Percentiles rank a stretch among this genome's conserved stretches.
Evolutionary conservation across 2,888 invertebrate genomes (phyloP).

Genomic region (Keiferia lycopersicella): DNA sequence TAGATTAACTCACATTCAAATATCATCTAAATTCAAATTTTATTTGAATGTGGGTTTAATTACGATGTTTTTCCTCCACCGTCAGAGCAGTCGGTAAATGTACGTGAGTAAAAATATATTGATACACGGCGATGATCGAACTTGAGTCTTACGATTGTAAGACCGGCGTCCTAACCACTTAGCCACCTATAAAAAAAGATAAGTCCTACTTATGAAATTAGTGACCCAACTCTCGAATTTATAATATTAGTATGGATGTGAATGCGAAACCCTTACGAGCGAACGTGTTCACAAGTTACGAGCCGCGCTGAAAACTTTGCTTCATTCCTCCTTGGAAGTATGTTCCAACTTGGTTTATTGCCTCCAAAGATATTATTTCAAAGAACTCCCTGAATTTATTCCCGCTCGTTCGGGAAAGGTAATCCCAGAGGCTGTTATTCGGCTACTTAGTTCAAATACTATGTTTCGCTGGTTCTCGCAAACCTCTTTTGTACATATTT

Average conservation of each 20-base stretch:
- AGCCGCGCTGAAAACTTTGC: conserved; percentile 68
- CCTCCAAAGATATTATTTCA: conserved; percentile 77
- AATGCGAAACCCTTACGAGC: conserved; percentile 37
- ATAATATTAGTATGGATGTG: too few relatives aligned
- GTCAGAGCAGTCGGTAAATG: too few relatives aligned
- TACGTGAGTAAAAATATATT: too few relatives aligned
- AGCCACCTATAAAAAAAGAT: background rate
- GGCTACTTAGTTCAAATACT: conserved; percentile 69
- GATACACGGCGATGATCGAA: too few relatives aligned
- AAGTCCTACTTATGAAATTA: too few relatives aligned
- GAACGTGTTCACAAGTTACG: conserved; percentile 55
- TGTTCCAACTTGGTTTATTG: conserved; percentile 77
- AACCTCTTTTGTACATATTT: conserved; percentile 53
- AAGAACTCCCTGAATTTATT: conserved; percentile 75
- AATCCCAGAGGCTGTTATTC: conserved; percentile 71
- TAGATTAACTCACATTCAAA: too few relatives aligned
- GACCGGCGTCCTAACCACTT: too few relatives aligned
- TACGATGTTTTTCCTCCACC: too few relatives aligned
- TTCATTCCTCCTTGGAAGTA: conserved; percentile 70
- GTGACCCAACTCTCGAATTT: too few relatives aligned
- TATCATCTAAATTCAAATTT: too few relatives aligned
- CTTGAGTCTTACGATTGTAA: too few relatives aligned
- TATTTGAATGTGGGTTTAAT: too few relatives aligned
- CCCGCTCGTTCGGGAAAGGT: conserved; percentile 64
- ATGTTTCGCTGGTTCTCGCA: conserved; percentile 46